Base-by-base conservation (phyloP, 2,113 vertebrate species). In the Thryonomys swinderianus region DNA sequence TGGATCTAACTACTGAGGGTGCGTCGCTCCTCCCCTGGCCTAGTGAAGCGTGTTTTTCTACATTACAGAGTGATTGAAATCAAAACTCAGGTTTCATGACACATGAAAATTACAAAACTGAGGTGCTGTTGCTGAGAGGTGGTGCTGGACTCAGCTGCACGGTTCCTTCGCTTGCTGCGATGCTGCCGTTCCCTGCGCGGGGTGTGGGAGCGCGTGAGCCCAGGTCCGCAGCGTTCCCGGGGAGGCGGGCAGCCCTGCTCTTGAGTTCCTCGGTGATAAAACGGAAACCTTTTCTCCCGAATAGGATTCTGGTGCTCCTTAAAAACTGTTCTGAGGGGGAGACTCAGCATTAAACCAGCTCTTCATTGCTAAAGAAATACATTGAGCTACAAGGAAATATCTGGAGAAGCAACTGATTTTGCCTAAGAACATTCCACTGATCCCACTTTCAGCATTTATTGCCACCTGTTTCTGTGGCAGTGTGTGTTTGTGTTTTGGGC, bases 41-140 rank as follows among this genome's bases (percentile, higher is more conserved):
- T 48, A 17, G 32, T 37, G 32, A 51, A 34, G 18, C 51, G 34
- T 34, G 17, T 7, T 34, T 80, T 88, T 90, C 48, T 79, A 59
- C 32, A n/a, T 69, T 86, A 69, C 55, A n/a, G n/a, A 79, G 55
- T 90, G 83, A 34, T 90, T 90, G 34, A 85, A 92, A 21, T 64
- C 17, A 94, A 88, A 95, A 55, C 27, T 86, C 7, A 20, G 27
- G 30, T 79, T 88, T 83, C 34, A 62, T 66, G 17, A 66, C 23
- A 14, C 34, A 4, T 79, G 74, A 86, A 69, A 80, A 51, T 40
- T 40, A 16, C 57, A 40, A 82, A 67, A 88, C 91, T 71, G 48
- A 32, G 17, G 21, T 85, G n/a, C 80, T 20, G 23, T 25, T 76
- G 51, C 92, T 62, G 61, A 9, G 69, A 73, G 17, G 20, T 61